phyloP scores from a whole-genome alignment of 2,888 invertebrate genomes.

The Anthrax anthrax region DNA sequence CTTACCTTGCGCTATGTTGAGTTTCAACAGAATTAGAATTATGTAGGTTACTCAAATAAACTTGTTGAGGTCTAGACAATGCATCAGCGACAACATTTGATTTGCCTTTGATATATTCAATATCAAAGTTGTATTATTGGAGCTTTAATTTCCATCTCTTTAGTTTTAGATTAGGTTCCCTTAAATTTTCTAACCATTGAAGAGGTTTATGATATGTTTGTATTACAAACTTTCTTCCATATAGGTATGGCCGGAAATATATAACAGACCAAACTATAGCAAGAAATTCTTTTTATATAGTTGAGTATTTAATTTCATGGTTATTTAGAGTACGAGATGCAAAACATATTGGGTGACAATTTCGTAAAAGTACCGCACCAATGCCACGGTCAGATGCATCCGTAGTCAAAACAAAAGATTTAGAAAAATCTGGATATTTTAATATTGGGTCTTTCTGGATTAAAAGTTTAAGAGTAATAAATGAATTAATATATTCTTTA shows the following conservation, averaged over 20 bases:
- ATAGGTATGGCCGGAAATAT: conserved; percentile 12
- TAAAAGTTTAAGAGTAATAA: conserved; percentile 10
- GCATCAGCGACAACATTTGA: conserved; percentile 11
- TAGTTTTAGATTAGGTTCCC: conserved; percentile 25
- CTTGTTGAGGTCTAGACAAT: conserved; percentile 8
- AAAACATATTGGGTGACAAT: conserved; percentile 13
- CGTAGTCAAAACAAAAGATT: not conserved
- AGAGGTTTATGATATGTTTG: conserved; percentile 12
- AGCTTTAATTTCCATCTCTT: conserved; percentile 24
- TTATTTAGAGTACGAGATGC: conserved; percentile 15
- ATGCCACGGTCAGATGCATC: not conserved
- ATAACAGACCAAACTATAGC: conserved; percentile 10
- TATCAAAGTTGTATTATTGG: conserved; percentile 17
- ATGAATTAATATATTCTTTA: conserved; percentile 7
- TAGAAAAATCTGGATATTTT: not conserved
- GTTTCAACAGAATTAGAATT: not conserved
- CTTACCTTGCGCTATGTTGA: not conserved
- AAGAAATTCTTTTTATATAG: conserved; percentile 10
- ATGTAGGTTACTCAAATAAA: not conserved
- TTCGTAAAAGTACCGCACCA: not conserved
- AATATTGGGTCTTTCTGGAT: not conserved
- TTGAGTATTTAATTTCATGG: conserved; percentile 11
- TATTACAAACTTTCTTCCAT: conserved; percentile 9
- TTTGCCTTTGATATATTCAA: conserved; percentile 12
- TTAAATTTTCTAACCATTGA: conserved; percentile 23